Evolutionary conservation across 2,888 invertebrate genomes (phyloP).

Genomic region (Seira musarum): DNA sequence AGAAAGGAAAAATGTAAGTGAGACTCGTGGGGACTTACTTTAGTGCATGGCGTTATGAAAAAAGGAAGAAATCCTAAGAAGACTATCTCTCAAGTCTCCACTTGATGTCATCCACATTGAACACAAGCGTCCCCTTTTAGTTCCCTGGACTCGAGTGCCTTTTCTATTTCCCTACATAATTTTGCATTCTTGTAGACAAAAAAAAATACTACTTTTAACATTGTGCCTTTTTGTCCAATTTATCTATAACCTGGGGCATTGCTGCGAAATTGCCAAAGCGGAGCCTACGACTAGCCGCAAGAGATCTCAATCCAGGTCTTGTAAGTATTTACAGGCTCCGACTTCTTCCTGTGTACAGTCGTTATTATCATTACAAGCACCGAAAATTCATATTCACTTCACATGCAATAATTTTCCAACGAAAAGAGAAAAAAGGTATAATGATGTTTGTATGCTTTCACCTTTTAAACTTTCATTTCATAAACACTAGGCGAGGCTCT

Average conservation of each 20-base stretch:
- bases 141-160: neutral
- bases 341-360: neutral
- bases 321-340: neutral
- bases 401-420: neutral
- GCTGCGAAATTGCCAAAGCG: neutral
- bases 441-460: neutral
- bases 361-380: neutral
- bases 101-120: constrained; percentile 39
- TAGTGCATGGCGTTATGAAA: too few species aligned
- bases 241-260: neutral
- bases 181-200: too few species aligned
- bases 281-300: too few species aligned
- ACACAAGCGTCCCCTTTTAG: constrained; percentile 30
- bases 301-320: neutral
- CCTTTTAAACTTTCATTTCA: neutral
- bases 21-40: too few species aligned
- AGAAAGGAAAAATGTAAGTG: too few species aligned
- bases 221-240: constrained; percentile 16
- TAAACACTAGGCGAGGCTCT: neutral
- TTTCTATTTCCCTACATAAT: neutral
- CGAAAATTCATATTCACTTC: constrained; percentile 35
- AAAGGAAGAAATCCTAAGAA: too few species aligned
- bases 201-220: neutral
- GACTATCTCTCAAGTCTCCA: constrained; percentile 10
- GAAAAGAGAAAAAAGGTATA: constrained; percentile 18